Base-by-base conservation (phyloP, 2,888 invertebrate genomes). In the Apamea anceps region DNA sequence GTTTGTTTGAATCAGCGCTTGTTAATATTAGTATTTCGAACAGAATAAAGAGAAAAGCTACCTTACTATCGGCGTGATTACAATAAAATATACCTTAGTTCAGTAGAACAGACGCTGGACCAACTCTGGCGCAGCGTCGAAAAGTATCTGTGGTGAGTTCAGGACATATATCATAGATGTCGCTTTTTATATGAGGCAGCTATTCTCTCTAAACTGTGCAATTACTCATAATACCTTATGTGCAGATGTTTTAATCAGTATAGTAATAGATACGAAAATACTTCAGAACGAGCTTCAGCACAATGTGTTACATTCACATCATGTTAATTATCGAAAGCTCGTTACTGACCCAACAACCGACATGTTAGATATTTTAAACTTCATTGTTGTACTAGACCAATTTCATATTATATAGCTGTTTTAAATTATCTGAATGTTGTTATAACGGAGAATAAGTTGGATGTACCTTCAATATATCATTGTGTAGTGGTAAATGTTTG, bases 311-410 rank as follows among this genome's bases (percentile, higher is more conserved):
- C 48, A 66, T 72, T 63, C 51, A 71, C 48, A 54, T 67, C 21
- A 37, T 68, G 66, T 66, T 71, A 73, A 68, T 54, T 67, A 42
- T 78, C n/a, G 25, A 10, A 32, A 51, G 57, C 51, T 80, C 18
- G 13, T 66, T 8, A 21, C 42, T 65, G 68, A 80, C 18, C 48
- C 45, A 75, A 18, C 7, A 32, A 57, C 15, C 32, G 15, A 51
- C 25, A 57, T 65, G 67, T 62, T 62, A 37, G 18, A 81, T 37
- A 75, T 78, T 84, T 72, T 66, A 32, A 75, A 84, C 51, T 72
- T 85, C 28, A 68, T 63, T 85, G 79, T 85, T 85, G 85, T 82
- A 85, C 57, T 81, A 85, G 75, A 45, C 72, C 57, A 45, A 65
- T 73, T 45, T 74, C 79, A 79, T 60, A 85, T 67, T 65, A 85